Conservation (phyloP, 2,797 vertebrate genomes). For the Petrocephalus schoutedeni region DNA sequence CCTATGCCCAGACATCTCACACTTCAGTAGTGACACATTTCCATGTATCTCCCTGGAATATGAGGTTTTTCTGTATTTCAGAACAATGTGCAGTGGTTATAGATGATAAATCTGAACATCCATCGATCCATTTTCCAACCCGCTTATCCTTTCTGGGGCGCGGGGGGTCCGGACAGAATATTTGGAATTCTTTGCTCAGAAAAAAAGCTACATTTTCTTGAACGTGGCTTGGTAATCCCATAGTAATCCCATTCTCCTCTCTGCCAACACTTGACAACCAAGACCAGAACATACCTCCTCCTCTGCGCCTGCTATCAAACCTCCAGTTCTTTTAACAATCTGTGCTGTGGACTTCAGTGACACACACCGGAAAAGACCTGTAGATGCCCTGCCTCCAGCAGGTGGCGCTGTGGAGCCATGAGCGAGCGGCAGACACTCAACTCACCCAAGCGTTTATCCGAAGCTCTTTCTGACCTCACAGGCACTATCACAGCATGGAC, state of each 20-base stretch:
- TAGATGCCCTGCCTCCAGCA: neutral
- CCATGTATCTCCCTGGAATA: neutral
- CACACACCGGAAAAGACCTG: neutral
- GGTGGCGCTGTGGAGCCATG: neutral
- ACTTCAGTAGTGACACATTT: neutral
- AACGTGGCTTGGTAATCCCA: neutral
- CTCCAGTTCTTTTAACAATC: neutral
- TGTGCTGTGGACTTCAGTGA: neutral
- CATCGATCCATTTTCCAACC: too few relatives aligned
- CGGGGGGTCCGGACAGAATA: neutral
- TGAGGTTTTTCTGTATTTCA: neutral
- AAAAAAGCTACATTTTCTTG: neutral
- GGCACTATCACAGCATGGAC: slow-evolving; percentile 96
- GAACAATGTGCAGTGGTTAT: neutral
- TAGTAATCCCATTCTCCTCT: neutral
- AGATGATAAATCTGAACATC: neutral
- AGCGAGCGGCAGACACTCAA: neutral
- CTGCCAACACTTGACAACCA: neutral
- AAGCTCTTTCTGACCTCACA: slow-evolving; percentile 40
- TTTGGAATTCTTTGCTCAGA: neutral
- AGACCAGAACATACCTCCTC: neutral
- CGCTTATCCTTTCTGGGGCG: too few relatives aligned
- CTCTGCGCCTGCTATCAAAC: neutral
- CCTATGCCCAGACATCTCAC: neutral
- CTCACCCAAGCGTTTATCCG: neutral